Conservation (phyloP, 2,888 invertebrate genomes). For the Netelia inedita region DNA sequence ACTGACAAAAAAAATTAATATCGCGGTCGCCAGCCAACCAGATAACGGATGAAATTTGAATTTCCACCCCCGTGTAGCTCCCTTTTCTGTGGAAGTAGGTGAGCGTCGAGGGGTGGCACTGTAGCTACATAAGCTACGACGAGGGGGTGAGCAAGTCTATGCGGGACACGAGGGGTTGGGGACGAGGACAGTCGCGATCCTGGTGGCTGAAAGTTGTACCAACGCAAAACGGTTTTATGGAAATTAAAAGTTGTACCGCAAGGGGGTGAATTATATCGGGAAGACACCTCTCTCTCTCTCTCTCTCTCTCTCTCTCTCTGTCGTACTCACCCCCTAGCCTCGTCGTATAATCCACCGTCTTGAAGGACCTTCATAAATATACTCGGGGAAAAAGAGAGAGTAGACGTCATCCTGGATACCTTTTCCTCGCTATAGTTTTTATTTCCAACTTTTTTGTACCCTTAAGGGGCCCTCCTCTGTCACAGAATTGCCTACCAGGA, state of each 20-base stretch:
- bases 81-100: conserved; percentile 16
- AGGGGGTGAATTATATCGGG: conserved; percentile 75
- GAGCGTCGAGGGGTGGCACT: not conserved
- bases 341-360: conserved; percentile 66
- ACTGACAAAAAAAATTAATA: conserved; percentile 73
- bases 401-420: conserved; percentile 25
- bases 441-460: conserved; percentile 17
- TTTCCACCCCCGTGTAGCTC: conserved; percentile 67
- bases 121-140: not conserved
- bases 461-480: not conserved
- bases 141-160: conserved; percentile 9
- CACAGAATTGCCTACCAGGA: not conserved
- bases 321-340: conserved; percentile 14
- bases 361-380: conserved; percentile 66
- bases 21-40: conserved; percentile 71
- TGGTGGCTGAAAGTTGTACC: conserved; percentile 69
- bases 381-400: conserved; percentile 28
- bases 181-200: conserved; percentile 25
- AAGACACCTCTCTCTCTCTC: conserved; percentile 17
- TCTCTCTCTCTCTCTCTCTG: not conserved
- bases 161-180: not conserved
- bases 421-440: conserved; percentile 29
- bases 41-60: conserved; percentile 78
- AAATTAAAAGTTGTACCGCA: conserved; percentile 80
- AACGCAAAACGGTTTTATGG: conserved; percentile 77